Evolutionary conservation across 1,140 invertebrate species (phyloP).

Genomic region (Drosophila nannoptera): DNA sequence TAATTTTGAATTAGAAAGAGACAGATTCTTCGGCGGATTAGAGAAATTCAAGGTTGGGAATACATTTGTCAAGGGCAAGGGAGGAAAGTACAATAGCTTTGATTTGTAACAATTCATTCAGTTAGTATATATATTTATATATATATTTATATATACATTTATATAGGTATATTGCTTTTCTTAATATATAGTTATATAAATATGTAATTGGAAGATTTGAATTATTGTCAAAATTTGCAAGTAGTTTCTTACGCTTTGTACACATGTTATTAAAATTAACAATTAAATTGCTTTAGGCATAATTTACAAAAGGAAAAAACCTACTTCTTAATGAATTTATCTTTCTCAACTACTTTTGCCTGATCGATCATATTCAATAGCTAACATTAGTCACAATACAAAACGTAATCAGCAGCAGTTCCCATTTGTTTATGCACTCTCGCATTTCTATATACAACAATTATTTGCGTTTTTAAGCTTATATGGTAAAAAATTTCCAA

Average conservation of each 20-base stretch:
- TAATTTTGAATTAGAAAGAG: no score
- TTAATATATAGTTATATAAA: constrained; percentile 35
- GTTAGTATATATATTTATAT: constrained; percentile 43
- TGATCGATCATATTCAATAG: background rate
- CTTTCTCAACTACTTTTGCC: background rate
- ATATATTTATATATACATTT: constrained; percentile 13
- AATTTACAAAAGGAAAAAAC: constrained; percentile 12
- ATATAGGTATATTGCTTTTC: background rate
- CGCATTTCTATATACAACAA: background rate
- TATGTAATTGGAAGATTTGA: constrained; percentile 75
- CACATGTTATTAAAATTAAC: constrained; percentile 38
- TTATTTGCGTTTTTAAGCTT: constrained; percentile 21
- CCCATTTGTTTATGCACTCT: no score
- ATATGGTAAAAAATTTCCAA: constrained; percentile 7
- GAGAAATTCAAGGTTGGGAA: no score
- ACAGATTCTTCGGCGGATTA: no score
- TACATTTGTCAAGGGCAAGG: no score
- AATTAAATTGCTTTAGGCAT: constrained; percentile 33
- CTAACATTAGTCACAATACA: constrained; percentile 1
- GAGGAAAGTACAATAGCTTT: background rate
- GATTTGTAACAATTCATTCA: constrained; percentile 58
- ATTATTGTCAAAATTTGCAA: constrained; percentile 78
- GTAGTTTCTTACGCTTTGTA: constrained; percentile 60
- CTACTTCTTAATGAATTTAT: background rate
- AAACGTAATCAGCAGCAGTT: background rate